phyloP scores from a whole-genome alignment of 2,113 vertebrate genomes.

The Spea multiplicata region DNA sequence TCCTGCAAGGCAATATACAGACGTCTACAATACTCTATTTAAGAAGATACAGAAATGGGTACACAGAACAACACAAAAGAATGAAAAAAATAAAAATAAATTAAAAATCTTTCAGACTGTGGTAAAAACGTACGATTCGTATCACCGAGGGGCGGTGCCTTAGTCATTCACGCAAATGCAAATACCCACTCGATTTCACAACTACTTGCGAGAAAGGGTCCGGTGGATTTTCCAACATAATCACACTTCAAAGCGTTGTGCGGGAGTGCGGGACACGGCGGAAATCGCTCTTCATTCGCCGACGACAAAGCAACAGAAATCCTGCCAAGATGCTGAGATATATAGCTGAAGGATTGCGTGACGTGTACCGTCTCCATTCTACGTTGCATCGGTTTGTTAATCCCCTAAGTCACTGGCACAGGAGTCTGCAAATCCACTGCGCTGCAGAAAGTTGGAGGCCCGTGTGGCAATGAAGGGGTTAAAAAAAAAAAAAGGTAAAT shows the following conservation, averaged over 20 bases:
- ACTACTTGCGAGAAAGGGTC: constrained; percentile 18
- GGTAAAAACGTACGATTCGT: constrained; percentile 27
- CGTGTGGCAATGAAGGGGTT: constrained; percentile 51
- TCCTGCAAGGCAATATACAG: constrained; percentile 23
- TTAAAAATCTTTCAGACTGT: constrained; percentile 25
- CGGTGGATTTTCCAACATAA: constrained; percentile 2
- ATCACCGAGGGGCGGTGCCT: neutral
- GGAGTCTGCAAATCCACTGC: constrained; percentile 22
- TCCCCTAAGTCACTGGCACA: constrained; percentile 4
- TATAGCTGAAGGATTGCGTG: constrained; percentile 71
- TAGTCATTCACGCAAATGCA: constrained; percentile 14
- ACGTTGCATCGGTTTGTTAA: constrained; percentile 11
- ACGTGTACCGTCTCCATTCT: constrained; percentile 52
- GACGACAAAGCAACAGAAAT: constrained; percentile 71
- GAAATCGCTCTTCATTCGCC: constrained; percentile 64
- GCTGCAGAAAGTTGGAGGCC: constrained; percentile 6
- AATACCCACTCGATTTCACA: constrained; percentile 9
- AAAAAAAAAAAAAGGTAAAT: constrained; percentile 53
- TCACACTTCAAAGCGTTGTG: constrained; percentile 4
- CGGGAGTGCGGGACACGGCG: constrained; percentile 55
- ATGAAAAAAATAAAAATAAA: constrained; percentile 14
- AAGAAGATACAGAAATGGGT: constrained; percentile 4
- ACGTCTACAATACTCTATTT: constrained; percentile 20
- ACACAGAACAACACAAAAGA: constrained; percentile 21
- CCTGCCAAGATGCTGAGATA: constrained; percentile 72